Base-by-base conservation (phyloP, 2,113 vertebrate genomes). In the Cavia aperea region DNA sequence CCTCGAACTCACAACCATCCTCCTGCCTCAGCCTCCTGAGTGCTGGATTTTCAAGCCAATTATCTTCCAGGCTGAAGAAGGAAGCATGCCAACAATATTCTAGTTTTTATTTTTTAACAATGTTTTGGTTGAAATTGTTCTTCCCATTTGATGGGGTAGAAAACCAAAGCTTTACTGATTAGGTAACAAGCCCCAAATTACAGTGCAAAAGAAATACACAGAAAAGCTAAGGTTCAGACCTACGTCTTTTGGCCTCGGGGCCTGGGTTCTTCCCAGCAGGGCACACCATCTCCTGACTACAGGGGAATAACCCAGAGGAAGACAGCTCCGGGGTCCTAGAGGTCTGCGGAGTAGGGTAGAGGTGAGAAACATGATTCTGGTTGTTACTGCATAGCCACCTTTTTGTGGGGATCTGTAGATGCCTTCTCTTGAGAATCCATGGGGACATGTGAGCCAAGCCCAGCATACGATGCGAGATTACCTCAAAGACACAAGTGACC, bases 1-100 rank as follows among this genome's bases (percentile, higher is more conserved):
- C 24, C 26, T 49, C 23, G 73, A 51, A 51, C 46, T 78, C 46
- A 31, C 6, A 31, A 29, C 4, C 15, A 51, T 78, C 75, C 29
- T 78, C 75, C 26, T 78, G 46, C 29, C 75, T 78, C 75, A 51
- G 46, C 15, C 75, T 78, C 29, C 29, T 18, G 14, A 78, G 7
- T 51, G 75, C 75, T 78, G 75, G 72, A 86, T 95, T 94, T 92
- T 86, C 62, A 92, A 68, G 77, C 56, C 92, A 88, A 93, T 63
- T 23, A 54, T 84, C 75, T 89, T 78, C n/a, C 51, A 58, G 46
- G 79, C 75, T 58, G 43, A 95, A 85, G 89, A 43, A 66, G 36
- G 85, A 81, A 51, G 26, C 12, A 73, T 36, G 78, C 58, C 72
- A 54, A 10, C 51, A 77, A 78, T 36, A 88, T 18, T 89, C n/a